Conservation (phyloP, 1,140 invertebrate genomes). For the Physella acuta region DNA sequence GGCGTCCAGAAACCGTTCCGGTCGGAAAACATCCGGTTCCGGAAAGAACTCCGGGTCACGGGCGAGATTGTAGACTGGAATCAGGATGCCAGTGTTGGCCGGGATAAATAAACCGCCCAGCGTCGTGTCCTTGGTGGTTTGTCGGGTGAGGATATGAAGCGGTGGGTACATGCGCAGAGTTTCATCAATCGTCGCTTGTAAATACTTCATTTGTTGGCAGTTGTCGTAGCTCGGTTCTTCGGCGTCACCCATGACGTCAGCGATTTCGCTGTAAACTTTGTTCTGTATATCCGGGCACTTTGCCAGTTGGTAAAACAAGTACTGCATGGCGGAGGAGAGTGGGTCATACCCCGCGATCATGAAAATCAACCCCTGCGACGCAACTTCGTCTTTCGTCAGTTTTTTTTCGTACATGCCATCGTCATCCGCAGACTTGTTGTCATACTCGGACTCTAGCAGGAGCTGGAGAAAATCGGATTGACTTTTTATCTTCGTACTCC, state of each 20-base stretch:
- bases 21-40: slow-evolving; percentile 33
- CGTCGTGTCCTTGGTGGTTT: slow-evolving; percentile 26
- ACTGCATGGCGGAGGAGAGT: slow-evolving; percentile 63
- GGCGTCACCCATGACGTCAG: slow-evolving; percentile 27
- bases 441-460: slow-evolving; percentile 2
- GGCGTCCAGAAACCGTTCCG: slow-evolving; percentile 25
- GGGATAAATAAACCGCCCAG: slow-evolving; percentile 26
- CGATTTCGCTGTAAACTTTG: slow-evolving; percentile 30
- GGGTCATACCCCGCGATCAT: slow-evolving; percentile 72
- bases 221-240: slow-evolving; percentile 33
- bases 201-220: slow-evolving; percentile 27
- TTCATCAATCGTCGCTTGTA: slow-evolving; percentile 33
- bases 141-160: slow-evolving; percentile 27
- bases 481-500: background rate
- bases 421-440: too few relatives aligned
- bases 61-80: slow-evolving; percentile 28
- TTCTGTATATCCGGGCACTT: slow-evolving; percentile 49
- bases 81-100: slow-evolving; percentile 20
- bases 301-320: slow-evolving; percentile 66
- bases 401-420: background rate
- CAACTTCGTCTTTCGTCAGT: slow-evolving; percentile 64
- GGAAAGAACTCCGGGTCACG: slow-evolving; percentile 33
- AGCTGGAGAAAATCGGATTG: slow-evolving; percentile 5
- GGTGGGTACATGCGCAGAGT: slow-evolving; percentile 36
- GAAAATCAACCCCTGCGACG: slow-evolving; percentile 69